Evolutionary conservation across 1,140 invertebrate genomes (phyloP).

Genomic region (Chelonus insularis): DNA sequence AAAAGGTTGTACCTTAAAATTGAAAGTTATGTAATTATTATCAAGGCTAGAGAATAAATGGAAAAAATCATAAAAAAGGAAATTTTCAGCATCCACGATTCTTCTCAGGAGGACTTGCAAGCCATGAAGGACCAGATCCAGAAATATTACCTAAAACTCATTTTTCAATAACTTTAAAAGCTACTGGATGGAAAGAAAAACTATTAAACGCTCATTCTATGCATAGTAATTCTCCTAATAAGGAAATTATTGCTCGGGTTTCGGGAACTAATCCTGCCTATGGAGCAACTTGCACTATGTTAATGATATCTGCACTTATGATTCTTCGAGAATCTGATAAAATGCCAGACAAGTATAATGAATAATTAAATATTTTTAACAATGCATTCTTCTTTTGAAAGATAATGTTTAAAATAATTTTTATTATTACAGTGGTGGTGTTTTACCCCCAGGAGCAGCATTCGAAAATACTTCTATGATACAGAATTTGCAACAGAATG

Average conservation of each 20-base stretch:
- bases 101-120: conserved; percentile 73
- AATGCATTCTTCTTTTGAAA: background rate
- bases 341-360: conserved; percentile 66
- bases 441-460: conserved; percentile 58
- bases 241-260: conserved; percentile 69
- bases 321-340: conserved; percentile 77
- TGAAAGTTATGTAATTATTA: too few relatives aligned
- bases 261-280: conserved; percentile 78
- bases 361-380: conserved; percentile 3
- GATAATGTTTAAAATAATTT: conserved; percentile 11
- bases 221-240: conserved; percentile 66
- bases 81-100: conserved; percentile 75
- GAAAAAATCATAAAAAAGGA: too few relatives aligned
- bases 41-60: too few relatives aligned
- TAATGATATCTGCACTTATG: conserved; percentile 73
- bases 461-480: conserved; percentile 69
- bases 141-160: conserved; percentile 65
- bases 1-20: too few relatives aligned
- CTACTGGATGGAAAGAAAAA: conserved; percentile 76
- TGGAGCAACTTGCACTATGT: conserved; percentile 73
- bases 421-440: conserved; percentile 55
- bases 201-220: conserved; percentile 65
- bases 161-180: conserved; percentile 73
- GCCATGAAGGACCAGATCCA: conserved; percentile 68
- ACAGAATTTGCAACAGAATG: conserved; percentile 64